These are phyloP conservation scores for Synanthedon vespiformis DNA, from an alignment of 2,888 invertebrate species.

Conservation along the genomic window DNA sequence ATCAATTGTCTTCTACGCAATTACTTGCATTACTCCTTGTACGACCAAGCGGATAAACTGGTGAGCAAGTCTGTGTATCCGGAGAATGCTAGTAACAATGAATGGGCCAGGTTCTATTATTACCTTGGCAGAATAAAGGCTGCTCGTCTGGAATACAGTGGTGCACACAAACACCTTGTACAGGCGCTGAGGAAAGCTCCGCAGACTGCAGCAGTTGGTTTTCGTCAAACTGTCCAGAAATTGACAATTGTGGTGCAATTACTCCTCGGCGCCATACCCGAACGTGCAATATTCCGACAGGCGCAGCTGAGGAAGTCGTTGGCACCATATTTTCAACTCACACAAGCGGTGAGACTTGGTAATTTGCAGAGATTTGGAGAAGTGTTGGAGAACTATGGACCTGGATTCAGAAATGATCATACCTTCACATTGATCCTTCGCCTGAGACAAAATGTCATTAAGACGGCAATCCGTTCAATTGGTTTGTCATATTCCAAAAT, in stretches of 20 bases:
- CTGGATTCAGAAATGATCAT: constrained; percentile 92
- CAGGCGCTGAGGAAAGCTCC: constrained; percentile 97
- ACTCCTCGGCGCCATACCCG: constrained; percentile 96
- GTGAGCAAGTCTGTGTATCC: constrained; percentile 97
- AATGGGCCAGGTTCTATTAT: constrained; percentile 97
- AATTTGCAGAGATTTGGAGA: constrained; percentile 95
- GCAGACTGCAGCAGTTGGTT: constrained; percentile 96
- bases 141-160: constrained; percentile 97
- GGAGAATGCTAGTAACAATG: constrained; percentile 97
- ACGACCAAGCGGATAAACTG: constrained; percentile 97
- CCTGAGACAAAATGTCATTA: constrained; percentile 97
- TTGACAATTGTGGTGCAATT: constrained; percentile 94
- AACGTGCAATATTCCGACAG: constrained; percentile 94
- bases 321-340: constrained; percentile 96
- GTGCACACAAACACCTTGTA: constrained; percentile 95
- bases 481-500: constrained; percentile 97
- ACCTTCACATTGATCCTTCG: constrained; percentile 96
- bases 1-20: constrained; percentile 96
- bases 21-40: constrained; percentile 94
- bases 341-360: constrained; percentile 96
- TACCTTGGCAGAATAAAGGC: constrained; percentile 98
- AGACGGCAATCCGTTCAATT: constrained; percentile 96
- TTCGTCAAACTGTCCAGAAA: constrained; percentile 97
- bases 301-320: constrained; percentile 89
- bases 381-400: constrained; percentile 90